A percentile compares a stretch with the other conserved stretches of the same genome.
Evolutionary conservation across 2,113 vertebrate genomes (phyloP).

Genomic region (Sylvia atricapilla): DNA sequence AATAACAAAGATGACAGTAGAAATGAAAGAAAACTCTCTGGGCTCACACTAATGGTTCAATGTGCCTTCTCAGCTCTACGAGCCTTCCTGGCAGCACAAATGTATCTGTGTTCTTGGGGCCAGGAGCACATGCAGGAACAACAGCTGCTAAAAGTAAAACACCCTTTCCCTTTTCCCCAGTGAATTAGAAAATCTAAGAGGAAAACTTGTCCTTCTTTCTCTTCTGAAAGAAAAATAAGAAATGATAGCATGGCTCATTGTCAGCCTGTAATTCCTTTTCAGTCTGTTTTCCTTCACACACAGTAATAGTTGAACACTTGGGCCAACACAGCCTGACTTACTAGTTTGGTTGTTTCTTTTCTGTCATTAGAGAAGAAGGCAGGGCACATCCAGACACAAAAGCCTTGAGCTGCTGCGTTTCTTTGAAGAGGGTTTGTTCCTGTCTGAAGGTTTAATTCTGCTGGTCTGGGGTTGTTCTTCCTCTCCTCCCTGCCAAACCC

Average conservation of each 20-base stretch:
- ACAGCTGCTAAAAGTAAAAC: neutral
- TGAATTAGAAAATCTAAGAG: neutral
- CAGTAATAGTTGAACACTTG: neutral
- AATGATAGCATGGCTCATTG: neutral
- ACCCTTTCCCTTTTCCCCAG: neutral
- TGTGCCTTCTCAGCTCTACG: neutral
- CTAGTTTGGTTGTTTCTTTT: neutral
- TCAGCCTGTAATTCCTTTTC: neutral
- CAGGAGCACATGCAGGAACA: neutral
- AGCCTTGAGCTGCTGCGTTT: neutral
- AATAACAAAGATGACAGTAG: neutral
- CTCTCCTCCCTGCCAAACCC: neutral
- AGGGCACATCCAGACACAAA: neutral
- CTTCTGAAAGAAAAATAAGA: neutral
- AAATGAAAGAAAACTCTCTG: neutral
- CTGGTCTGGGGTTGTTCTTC: neutral
- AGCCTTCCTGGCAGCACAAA: accelerated
- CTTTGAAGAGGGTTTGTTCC: neutral
- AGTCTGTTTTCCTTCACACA: neutral
- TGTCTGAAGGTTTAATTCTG: neutral
- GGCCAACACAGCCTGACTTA: neutral
- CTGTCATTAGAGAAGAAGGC: neutral
- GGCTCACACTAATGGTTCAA: neutral
- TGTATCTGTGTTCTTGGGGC: neutral
- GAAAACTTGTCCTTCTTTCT: neutral